phyloP scores from a whole-genome alignment of 53 echinoderm and acorn worm genomes.

The Holothuria scabra region DNA sequence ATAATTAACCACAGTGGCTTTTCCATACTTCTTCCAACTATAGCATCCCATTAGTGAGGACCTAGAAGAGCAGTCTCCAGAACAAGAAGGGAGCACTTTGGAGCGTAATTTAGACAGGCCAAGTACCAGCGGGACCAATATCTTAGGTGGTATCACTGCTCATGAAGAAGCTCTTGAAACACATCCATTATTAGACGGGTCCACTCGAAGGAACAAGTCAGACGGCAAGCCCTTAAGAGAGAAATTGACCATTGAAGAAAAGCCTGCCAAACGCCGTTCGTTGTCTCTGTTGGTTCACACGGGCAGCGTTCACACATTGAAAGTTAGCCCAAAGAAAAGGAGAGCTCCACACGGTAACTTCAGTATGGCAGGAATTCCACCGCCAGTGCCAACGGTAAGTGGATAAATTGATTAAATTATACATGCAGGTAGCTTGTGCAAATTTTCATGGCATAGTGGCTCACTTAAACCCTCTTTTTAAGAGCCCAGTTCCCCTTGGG shows the following conservation, averaged over 20 bases:
- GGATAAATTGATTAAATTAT: neutral
- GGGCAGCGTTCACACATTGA: conserved; percentile 68
- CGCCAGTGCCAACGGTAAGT: conserved; percentile 68
- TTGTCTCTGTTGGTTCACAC: conserved; percentile 85
- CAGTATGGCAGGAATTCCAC: conserved; percentile 54
- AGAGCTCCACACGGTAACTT: conserved; percentile 13
- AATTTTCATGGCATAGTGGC: no score
- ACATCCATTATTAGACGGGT: conserved; percentile 33
- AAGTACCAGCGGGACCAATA: conserved; percentile 59
- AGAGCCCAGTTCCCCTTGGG: no score
- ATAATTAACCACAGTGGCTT: no score
- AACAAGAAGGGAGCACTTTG: conserved; percentile 27
- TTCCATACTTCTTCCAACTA: no score
- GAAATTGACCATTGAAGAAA: conserved; percentile 24
- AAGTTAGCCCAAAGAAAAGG: conserved; percentile 37
- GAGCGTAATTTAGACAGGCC: conserved; percentile 24
- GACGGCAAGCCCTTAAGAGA: neutral
- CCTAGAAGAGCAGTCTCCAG: conserved; percentile 16
- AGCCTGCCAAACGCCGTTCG: conserved; percentile 52
- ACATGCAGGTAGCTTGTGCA: no score
- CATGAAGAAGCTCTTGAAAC: conserved; percentile 49
- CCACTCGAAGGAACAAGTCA: conserved; percentile 10
- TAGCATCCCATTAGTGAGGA: conserved; percentile 27
- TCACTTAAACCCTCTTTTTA: no score
- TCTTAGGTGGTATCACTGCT: conserved; percentile 47